Conservation (phyloP, 2,113 vertebrate species). For the Xenopus borealis region DNA sequence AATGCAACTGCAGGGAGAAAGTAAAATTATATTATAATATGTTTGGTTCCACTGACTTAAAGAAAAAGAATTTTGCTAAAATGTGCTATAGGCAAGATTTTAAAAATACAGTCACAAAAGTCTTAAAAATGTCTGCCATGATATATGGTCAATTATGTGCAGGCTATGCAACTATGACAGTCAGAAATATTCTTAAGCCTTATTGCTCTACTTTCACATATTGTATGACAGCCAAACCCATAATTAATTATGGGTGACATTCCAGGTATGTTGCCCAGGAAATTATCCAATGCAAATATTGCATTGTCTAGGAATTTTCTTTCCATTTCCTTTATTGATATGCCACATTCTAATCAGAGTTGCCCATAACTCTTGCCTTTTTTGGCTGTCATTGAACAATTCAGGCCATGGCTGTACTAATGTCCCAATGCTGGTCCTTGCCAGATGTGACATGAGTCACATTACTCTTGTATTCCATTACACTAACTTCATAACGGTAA, state of each 20-base stretch:
- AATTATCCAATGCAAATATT: constrained; percentile 42
- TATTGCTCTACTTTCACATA: constrained; percentile 28
- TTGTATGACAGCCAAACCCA: constrained; percentile 39
- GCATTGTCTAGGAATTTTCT: constrained; percentile 44
- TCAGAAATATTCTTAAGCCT: constrained; percentile 38
- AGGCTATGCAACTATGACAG: constrained; percentile 38
- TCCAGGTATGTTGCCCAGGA: constrained; percentile 37
- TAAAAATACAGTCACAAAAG: constrained; percentile 13
- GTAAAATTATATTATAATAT: constrained; percentile 17
- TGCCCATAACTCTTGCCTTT: constrained; percentile 31
- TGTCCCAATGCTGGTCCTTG: constrained; percentile 6
- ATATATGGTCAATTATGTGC: constrained; percentile 34
- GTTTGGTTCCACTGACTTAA: constrained; percentile 21
- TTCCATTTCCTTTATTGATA: constrained; percentile 38
- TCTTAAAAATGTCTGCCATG: constrained; percentile 27
- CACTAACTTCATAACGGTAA: constrained; percentile 21
- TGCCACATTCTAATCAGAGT: constrained; percentile 38
- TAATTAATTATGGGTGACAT: constrained; percentile 42
- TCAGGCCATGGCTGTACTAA: constrained; percentile 26
- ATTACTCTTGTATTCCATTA: constrained; percentile 34
- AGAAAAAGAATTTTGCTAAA: constrained; percentile 18
- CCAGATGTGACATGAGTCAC: constrained; percentile 45
- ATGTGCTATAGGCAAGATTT: constrained; percentile 22
- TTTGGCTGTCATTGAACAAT: constrained; percentile 29
- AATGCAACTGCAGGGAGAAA: background rate